Percentiles rank a stretch among this genome's conserved stretches.
Conservation (phyloP, 2,888 invertebrate species). For the Argyresthia goedartella region DNA sequence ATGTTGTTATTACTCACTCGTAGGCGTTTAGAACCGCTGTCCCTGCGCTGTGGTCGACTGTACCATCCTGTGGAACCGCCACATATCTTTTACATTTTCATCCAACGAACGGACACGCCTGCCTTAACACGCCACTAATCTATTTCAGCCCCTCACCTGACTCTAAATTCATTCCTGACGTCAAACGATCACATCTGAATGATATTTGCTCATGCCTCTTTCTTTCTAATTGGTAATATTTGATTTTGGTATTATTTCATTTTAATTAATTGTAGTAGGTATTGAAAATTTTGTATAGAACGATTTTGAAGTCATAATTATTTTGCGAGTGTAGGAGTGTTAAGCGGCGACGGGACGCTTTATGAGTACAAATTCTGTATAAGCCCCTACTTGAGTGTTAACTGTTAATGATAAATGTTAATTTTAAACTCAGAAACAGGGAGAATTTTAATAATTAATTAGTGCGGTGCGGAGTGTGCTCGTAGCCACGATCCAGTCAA, state of each 20-base stretch:
- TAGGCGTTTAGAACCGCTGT: neutral
- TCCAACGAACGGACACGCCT: neutral
- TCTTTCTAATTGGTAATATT: neutral
- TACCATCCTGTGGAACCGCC: neutral
- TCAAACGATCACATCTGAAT: neutral
- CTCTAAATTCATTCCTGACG: neutral
- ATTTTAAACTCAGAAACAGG: constrained; percentile 50
- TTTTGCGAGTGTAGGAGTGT: constrained; percentile 9
- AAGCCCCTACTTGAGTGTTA: constrained; percentile 70
- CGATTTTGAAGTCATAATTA: constrained; percentile 5
- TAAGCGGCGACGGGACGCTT: constrained; percentile 56
- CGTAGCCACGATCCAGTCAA: constrained; percentile 25
- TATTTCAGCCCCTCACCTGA: neutral
- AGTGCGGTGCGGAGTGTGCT: neutral
- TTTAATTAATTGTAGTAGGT: constrained; percentile 4
- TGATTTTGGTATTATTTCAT: neutral
- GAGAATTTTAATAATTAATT: constrained; percentile 29
- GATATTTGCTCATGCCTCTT: constrained; percentile 3
- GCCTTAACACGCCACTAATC: neutral
- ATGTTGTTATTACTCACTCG: neutral
- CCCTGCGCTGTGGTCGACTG: neutral
- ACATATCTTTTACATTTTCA: neutral
- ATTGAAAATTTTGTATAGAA: constrained; percentile 1
- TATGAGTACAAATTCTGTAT: constrained; percentile 83
- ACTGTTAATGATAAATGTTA: constrained; percentile 61